Percentiles rank a stretch among this genome's conserved stretches.
These are phyloP conservation scores for Cecidostiba fungosa DNA, from an alignment of 2,888 invertebrate genomes.

Conservation along the genomic window DNA sequence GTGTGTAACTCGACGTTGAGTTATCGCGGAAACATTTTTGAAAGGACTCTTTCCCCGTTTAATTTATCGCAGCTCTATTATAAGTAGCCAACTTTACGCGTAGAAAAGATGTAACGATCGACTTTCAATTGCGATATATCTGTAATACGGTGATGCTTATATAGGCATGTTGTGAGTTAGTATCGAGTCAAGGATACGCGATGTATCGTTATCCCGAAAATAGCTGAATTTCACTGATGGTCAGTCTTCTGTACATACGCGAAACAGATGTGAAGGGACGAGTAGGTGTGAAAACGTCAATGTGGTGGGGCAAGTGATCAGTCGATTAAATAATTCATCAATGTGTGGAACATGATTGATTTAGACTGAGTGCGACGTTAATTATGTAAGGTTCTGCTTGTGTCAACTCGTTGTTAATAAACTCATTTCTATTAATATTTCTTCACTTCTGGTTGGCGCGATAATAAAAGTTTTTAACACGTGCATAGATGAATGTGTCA, in stretches of 20 bases:
- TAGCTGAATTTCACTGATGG: no score
- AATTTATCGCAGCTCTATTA: neutral
- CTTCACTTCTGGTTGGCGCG: neutral
- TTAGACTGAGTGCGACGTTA: neutral
- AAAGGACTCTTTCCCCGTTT: neutral
- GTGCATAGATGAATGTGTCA: neutral
- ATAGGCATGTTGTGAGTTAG: no score
- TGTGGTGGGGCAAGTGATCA: neutral
- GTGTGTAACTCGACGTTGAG: neutral
- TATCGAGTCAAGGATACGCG: no score
- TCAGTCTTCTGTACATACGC: no score
- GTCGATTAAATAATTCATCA: slow-evolving; percentile 21
- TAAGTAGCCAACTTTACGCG: neutral
- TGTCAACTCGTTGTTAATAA: slow-evolving; percentile 16
- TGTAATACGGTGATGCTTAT: no score
- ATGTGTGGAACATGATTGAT: neutral
- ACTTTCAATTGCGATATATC: neutral
- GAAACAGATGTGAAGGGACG: no score
- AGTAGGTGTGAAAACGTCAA: neutral
- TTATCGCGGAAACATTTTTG: neutral
- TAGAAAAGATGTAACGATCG: neutral
- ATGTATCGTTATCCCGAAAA: no score
- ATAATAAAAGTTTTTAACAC: neutral
- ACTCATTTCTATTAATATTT: neutral
- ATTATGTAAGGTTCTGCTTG: neutral